These are phyloP conservation scores for Homarus americanus DNA, from an alignment of 1,140 invertebrate genomes.

Conservation along the genomic window DNA sequence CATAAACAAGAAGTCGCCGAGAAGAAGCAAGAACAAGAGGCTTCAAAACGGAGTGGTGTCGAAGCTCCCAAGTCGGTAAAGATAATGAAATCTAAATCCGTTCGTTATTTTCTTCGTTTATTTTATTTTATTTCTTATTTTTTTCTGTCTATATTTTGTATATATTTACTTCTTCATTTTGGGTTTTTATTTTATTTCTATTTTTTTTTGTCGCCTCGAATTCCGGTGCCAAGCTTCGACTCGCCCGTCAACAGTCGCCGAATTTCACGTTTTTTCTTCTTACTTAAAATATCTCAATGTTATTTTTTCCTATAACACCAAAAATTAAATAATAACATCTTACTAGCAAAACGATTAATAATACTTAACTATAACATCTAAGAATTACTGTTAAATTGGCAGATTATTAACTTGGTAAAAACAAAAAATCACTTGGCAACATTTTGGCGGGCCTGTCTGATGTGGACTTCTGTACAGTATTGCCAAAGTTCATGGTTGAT, in stretches of 20 bases:
- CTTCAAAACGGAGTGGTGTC: background rate
- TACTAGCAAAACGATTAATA: background rate
- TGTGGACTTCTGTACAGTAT: conserved; percentile 42
- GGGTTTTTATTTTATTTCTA: background rate
- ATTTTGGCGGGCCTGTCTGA: conserved; percentile 54
- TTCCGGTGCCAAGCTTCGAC: conserved; percentile 32
- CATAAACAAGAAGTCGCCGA: background rate
- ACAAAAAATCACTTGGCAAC: no score
- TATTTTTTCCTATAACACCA: background rate
- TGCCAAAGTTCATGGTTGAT: conserved; percentile 14
- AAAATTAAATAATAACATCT: background rate
- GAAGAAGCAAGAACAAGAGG: conserved; percentile 11
- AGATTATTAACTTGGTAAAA: no score
- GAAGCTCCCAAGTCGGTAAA: conserved; percentile 47
- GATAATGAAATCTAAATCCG: background rate
- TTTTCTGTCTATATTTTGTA: background rate
- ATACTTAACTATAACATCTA: no score
- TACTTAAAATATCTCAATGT: background rate
- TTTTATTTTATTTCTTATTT: background rate
- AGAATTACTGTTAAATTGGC: no score
- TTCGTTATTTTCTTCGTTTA: background rate
- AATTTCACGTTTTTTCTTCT: background rate
- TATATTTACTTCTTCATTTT: background rate
- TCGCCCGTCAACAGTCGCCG: conserved; percentile 22
- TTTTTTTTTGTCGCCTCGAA: conserved; percentile 43